These are phyloP conservation scores for Sarcophaga variegata DNA, from an alignment of 2,888 invertebrate species.

Conservation along the genomic window DNA sequence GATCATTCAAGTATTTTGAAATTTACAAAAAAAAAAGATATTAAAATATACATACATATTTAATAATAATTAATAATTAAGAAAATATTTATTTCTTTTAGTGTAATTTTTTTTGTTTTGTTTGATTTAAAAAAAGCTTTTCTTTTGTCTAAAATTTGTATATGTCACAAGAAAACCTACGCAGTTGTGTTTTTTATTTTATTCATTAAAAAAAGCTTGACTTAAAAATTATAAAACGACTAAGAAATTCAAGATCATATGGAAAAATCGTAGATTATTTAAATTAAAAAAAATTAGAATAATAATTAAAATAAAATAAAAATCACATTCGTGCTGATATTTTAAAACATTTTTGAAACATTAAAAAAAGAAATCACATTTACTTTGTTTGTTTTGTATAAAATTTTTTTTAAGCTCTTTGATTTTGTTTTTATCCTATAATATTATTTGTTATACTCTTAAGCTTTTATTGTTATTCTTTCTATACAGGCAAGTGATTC, in stretches of 20 bases:
- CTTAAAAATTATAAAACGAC: constrained; percentile 76
- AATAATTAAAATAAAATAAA: constrained; percentile 68
- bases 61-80: constrained; percentile 14
- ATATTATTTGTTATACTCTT: constrained; percentile 22
- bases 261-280: constrained; percentile 72
- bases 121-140: constrained; percentile 51
- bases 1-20: constrained; percentile 67
- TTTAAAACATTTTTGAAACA: constrained; percentile 35
- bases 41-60: background rate
- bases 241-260: constrained; percentile 81
- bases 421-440: constrained; percentile 18
- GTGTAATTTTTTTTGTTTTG: constrained; percentile 13
- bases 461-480: constrained; percentile 57
- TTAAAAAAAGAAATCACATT: constrained; percentile 52
- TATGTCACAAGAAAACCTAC: constrained; percentile 69
- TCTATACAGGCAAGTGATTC: constrained; percentile 51
- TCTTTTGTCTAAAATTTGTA: constrained; percentile 40
- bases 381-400: constrained; percentile 6
- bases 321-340: constrained; percentile 72
- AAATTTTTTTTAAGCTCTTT: constrained; percentile 46
- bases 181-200: constrained; percentile 58
- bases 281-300: constrained; percentile 36
- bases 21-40: constrained; percentile 57
- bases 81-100: constrained; percentile 54
- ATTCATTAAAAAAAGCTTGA: constrained; percentile 69